Conservation (phyloP, 2,888 invertebrate genomes). For the Andrena trimmerana region DNA sequence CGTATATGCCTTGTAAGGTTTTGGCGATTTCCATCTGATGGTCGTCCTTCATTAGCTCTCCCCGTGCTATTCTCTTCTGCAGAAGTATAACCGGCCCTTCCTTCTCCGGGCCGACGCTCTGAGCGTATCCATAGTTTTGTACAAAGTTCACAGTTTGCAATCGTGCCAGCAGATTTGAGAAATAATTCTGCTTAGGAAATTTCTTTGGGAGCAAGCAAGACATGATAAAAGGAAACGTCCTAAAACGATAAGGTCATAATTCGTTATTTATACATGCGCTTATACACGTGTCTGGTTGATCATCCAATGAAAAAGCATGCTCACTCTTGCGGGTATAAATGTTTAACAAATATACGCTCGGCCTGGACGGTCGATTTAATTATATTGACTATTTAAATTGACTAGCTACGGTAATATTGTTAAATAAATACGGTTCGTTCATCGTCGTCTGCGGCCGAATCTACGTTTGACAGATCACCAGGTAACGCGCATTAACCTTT, state of each 20-base stretch:
- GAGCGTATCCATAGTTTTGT: constrained; percentile 60
- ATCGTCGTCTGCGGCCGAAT: constrained; percentile 29
- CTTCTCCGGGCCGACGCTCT: constrained; percentile 22
- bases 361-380: constrained; percentile 14
- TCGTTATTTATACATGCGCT: constrained; percentile 21
- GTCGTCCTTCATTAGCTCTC: constrained; percentile 89
- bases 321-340: constrained; percentile 15
- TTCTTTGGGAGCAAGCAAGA: constrained; percentile 69
- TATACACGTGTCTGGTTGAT: background rate
- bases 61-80: constrained; percentile 87
- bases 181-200: constrained; percentile 57
- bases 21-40: constrained; percentile 91
- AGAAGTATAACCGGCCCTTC: constrained; percentile 86
- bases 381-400: background rate
- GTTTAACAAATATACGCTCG: constrained; percentile 17
- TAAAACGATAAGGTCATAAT: constrained; percentile 46
- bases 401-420: constrained; percentile 5
- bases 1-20: constrained; percentile 90
- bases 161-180: constrained; percentile 66
- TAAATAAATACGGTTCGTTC: background rate
- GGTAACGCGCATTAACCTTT: constrained; percentile 59
- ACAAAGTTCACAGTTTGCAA: constrained; percentile 41
- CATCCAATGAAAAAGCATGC: background rate
- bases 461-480: constrained; percentile 33
- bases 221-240: constrained; percentile 65